Conservation (phyloP, 1,140 invertebrate genomes). For the Reticulitermes speratus region DNA sequence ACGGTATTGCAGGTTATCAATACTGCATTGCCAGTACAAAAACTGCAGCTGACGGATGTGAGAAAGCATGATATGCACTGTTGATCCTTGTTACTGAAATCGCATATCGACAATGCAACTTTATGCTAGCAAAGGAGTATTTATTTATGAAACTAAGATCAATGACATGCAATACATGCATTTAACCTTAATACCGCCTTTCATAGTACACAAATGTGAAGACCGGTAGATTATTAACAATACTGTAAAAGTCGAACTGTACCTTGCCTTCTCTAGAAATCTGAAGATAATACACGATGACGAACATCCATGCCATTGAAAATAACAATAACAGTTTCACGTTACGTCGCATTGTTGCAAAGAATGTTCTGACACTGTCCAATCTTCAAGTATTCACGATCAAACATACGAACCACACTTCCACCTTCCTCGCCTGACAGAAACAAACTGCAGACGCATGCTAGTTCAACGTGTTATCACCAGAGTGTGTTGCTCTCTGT, state of each 20-base stretch:
- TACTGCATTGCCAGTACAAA: too few relatives aligned
- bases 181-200: background rate
- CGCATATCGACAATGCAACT: too few relatives aligned
- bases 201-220: background rate
- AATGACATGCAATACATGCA: background rate
- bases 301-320: conserved; percentile 57
- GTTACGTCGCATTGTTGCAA: conserved; percentile 52
- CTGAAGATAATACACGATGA: conserved; percentile 58
- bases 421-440: background rate
- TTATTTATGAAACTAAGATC: background rate
- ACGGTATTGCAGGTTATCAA: too few relatives aligned
- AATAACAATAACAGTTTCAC: conserved; percentile 56
- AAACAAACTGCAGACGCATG: conserved; percentile 1
- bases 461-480: background rate
- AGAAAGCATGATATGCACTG: too few relatives aligned
- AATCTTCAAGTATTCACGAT: background rate
- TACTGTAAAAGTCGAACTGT: background rate
- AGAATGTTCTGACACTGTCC: conserved; percentile 22
- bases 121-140: background rate
- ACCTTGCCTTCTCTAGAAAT: conserved; percentile 46
- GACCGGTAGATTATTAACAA: background rate
- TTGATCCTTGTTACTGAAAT: too few relatives aligned
- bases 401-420: background rate
- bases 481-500: background rate
- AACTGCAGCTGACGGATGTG: too few relatives aligned